Conservation (phyloP, 2,113 vertebrate species). For the Xyrauchen texanus region DNA sequence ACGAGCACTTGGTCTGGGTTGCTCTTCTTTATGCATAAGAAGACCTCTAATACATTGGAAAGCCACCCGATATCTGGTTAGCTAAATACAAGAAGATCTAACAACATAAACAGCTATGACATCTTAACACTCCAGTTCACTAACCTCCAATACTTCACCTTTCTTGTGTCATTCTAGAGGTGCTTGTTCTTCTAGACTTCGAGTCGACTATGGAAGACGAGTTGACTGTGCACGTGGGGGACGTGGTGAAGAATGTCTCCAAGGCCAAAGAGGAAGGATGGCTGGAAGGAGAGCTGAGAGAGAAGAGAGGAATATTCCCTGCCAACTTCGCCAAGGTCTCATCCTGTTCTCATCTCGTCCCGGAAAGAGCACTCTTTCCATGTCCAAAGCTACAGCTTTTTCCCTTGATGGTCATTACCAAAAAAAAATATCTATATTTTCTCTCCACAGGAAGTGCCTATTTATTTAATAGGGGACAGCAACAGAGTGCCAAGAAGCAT, state of each 20-base stretch:
- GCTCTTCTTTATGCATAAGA: too few species aligned
- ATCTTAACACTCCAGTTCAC: too few species aligned
- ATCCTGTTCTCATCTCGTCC: background rate
- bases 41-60: too few species aligned
- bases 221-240: slow-evolving; percentile 71
- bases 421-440: background rate
- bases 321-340: slow-evolving; percentile 77
- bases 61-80: too few species aligned
- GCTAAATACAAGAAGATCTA: too few species aligned
- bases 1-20: too few species aligned
- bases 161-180: slow-evolving; percentile 65
- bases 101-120: too few species aligned
- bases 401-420: background rate
- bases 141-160: too few species aligned
- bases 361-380: background rate
- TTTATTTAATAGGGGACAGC: slow-evolving; percentile 66
- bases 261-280: slow-evolving; percentile 73
- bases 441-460: slow-evolving; percentile 71
- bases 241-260: slow-evolving; percentile 79
- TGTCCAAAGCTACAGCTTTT: background rate
- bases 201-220: slow-evolving; percentile 73
- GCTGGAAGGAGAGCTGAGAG: slow-evolving; percentile 78
- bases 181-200: slow-evolving; percentile 80
- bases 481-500: slow-evolving; percentile 74
- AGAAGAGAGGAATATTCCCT: slow-evolving; percentile 79